Evolutionary conservation across 2,888 invertebrate species (phyloP), one percentile per base, ranked within the genome.

Genomic region (Ptycholaimellus sp.): DNA sequence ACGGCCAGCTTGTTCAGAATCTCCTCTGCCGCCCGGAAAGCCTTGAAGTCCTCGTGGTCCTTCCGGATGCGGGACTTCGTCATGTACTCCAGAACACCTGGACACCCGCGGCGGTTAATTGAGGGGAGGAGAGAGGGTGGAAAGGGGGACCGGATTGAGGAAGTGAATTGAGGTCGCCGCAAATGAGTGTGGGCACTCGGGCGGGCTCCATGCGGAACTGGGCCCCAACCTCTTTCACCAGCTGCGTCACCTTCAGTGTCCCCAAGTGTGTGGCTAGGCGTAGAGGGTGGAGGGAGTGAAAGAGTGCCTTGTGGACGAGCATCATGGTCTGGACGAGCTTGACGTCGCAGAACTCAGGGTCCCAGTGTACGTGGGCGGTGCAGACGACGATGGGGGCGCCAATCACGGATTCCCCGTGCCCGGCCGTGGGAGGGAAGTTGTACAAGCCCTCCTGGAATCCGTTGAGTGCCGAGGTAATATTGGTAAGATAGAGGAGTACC

Each of bases 361-460:
- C 93, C 96, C 96, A 99, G 63, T 96, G 93, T 52, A 96, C 83
- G 65, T 96, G 96, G 25, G 93, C 90, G 22, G 90, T 96, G 62
- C 90, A 87, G 36, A 96, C 85, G 42, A 93, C 67, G 42, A 96
- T 69, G 17, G 81, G 80, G 72, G 72, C 47, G 73, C 68, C 64
- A 72, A 73, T 43, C 70, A 71, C 47, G n/a, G n/a, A n/a, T n/a
- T n/a, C n/a, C n/a, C n/a, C n/a, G n/a, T n/a, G n/a, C n/a, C n/a
- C 2, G 47, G 38, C 2, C 18, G 5, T 2, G 21, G 35, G 13
- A 23, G 11, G 7, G 23, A 4, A 34, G 7, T 11, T 4, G 20
- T n/a, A n/a, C n/a, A n/a, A n/a, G n/a, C n/a, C n/a, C n/a, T n/a
- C n/a, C n/a, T n/a, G n/a, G n/a, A n/a, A n/a, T n/a, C n/a, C n/a